Evolutionary conservation across 2,113 vertebrate genomes (phyloP).

Genomic region (Penelope pileata): DNA sequence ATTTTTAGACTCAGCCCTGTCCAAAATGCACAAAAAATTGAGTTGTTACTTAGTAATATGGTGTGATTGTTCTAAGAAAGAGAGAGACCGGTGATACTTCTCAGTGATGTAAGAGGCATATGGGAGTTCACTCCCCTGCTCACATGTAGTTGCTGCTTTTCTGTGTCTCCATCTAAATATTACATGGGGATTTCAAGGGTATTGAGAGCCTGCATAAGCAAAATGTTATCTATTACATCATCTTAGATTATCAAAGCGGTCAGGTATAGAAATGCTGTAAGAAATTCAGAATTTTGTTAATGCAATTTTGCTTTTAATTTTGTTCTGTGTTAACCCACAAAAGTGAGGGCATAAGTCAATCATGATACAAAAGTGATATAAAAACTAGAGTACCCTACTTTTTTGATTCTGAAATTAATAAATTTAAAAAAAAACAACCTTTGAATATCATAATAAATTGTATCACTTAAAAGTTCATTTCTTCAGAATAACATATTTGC

Average conservation of each 20-base stretch:
- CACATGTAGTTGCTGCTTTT: background rate
- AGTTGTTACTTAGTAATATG: background rate
- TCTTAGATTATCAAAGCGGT: background rate
- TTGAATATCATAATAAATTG: background rate
- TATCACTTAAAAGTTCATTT: background rate
- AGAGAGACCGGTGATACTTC: background rate
- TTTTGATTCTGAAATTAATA: background rate
- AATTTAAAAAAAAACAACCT: background rate
- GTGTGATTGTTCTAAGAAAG: background rate
- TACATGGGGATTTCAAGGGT: background rate
- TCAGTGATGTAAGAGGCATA: background rate
- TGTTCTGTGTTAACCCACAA: background rate
- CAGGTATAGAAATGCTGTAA: background rate
- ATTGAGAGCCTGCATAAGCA: background rate
- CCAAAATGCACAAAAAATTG: background rate
- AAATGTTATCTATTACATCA: background rate
- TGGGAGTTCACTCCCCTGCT: conserved; percentile 10
- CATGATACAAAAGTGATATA: background rate
- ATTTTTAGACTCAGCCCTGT: background rate
- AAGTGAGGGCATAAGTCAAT: background rate
- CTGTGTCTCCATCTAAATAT: background rate
- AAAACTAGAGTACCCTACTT: background rate
- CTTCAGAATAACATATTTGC: background rate
- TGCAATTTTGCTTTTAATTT: background rate
- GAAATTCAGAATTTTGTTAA: background rate